phyloP scores from a whole-genome alignment of 2,888 invertebrate genomes.

The Drosophila robusta region DNA sequence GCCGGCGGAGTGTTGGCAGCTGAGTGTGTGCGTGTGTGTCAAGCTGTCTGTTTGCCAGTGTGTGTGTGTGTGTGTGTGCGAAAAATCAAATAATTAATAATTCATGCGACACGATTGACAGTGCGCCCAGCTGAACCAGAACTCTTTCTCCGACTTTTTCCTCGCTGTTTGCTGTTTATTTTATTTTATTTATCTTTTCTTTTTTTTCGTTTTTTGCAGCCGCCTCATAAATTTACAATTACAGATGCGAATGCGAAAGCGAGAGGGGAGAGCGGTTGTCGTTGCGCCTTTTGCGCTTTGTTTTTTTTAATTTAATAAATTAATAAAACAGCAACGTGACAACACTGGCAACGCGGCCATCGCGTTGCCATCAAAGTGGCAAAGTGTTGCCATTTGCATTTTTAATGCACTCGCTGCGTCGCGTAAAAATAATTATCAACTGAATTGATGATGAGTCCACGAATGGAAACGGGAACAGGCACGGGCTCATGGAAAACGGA shows the following conservation, averaged over 20 bases:
- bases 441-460: slow-evolving; percentile 74
- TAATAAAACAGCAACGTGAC: slow-evolving; percentile 82
- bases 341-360: slow-evolving; percentile 60
- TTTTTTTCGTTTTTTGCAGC: slow-evolving; percentile 31
- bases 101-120: slow-evolving; percentile 80
- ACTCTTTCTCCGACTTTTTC: slow-evolving; percentile 49
- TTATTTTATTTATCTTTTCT: slow-evolving; percentile 27
- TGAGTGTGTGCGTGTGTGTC: slow-evolving; percentile 5
- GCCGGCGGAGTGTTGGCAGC: slow-evolving; percentile 23
- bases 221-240: slow-evolving; percentile 78
- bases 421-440: slow-evolving; percentile 83
- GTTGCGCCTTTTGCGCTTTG: slow-evolving; percentile 40
- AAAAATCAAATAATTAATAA: slow-evolving; percentile 81
- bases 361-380: slow-evolving; percentile 78
- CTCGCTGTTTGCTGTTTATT: slow-evolving; percentile 4
- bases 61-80: slow-evolving; percentile 38
- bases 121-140: slow-evolving; percentile 55
- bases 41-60: slow-evolving; percentile 8
- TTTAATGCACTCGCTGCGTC: slow-evolving; percentile 78
- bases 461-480: slow-evolving; percentile 17
- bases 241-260: slow-evolving; percentile 61
- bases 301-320: slow-evolving; percentile 75
- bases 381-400: slow-evolving; percentile 84
- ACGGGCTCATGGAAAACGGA: slow-evolving; percentile 29
- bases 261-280: slow-evolving; percentile 18